Evolutionary conservation across 1,140 invertebrate genomes (phyloP).

Genomic region (Cyrtorhinus lividipennis): DNA sequence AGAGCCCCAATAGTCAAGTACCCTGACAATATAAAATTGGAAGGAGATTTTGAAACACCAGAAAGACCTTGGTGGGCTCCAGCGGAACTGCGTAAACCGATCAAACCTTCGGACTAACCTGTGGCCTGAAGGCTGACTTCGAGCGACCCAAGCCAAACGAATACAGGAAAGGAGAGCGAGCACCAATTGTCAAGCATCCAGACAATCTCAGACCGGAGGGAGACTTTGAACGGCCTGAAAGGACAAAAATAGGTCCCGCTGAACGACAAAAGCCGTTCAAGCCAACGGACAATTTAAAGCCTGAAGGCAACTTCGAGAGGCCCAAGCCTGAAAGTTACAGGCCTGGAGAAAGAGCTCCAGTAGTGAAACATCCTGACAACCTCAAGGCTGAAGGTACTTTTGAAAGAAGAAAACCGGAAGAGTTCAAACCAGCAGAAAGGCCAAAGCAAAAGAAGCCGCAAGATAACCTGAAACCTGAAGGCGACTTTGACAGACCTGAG

Average conservation of each 20-base stretch:
- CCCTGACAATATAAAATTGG: constrained; percentile 35
- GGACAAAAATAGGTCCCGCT: constrained; percentile 29
- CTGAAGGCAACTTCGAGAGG: constrained; percentile 32
- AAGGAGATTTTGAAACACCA: constrained; percentile 36
- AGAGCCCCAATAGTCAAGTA: constrained; percentile 40
- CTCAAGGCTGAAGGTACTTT: constrained; percentile 41
- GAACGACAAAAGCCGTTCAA: constrained; percentile 25
- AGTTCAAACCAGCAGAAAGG: constrained; percentile 30
- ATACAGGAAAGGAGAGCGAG: constrained; percentile 19
- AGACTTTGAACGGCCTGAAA: constrained; percentile 27
- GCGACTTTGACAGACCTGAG: constrained; percentile 29
- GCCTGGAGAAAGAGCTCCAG: constrained; percentile 28
- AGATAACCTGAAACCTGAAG: constrained; percentile 36
- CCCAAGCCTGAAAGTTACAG: constrained; percentile 32
- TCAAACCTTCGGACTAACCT: constrained; percentile 31
- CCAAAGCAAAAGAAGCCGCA: constrained; percentile 30
- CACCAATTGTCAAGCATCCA: constrained; percentile 31
- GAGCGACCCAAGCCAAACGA: constrained; percentile 39
- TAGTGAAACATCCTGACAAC: constrained; percentile 38
- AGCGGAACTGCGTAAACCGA: constrained; percentile 31
- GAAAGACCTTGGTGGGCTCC: constrained; percentile 31
- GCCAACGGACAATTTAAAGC: constrained; percentile 35
- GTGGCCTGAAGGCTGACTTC: constrained; percentile 34
- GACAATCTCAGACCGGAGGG: constrained; percentile 38
- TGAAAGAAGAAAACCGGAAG: constrained; percentile 25